A percentile compares a stretch with the other conserved stretches of the same genome.
These are phyloP conservation scores for Leuciscus waleckii DNA, from an alignment of 2,797 vertebrate species.

Conservation along the genomic window DNA sequence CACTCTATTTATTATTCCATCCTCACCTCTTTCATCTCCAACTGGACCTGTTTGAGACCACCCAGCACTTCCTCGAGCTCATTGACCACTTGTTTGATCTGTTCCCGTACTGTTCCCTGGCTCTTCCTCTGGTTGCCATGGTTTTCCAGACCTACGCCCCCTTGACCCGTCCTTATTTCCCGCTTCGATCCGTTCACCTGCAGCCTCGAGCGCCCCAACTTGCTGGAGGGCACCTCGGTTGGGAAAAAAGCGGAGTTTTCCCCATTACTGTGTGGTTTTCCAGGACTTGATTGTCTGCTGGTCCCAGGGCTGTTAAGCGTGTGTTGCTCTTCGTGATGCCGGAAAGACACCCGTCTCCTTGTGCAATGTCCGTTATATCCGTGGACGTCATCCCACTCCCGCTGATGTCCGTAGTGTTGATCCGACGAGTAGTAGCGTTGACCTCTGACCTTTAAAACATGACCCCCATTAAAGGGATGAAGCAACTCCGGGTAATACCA, in stretches of 20 bases:
- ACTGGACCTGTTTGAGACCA: conserved; percentile 83
- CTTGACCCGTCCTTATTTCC: conserved; percentile 10
- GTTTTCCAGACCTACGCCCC: conserved; percentile 37
- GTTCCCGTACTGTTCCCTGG: conserved; percentile 74
- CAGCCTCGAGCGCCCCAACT: conserved; percentile 64
- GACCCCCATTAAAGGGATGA: conserved; percentile 65
- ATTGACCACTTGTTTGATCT: conserved; percentile 83
- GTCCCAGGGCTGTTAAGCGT: conserved; percentile 63
- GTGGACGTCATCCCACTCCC: conserved; percentile 10
- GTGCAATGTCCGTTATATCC: conserved; percentile 71
- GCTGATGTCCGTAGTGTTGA: not conserved
- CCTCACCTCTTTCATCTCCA: conserved; percentile 87
- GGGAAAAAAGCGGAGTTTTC: conserved; percentile 70
- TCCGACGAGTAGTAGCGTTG: conserved; percentile 61
- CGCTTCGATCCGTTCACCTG: not conserved
- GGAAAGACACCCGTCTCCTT: conserved; percentile 52
- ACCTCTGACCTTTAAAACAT: conserved; percentile 76
- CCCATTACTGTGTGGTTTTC: conserved; percentile 69
- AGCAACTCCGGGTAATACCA: conserved; percentile 57
- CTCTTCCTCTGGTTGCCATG: conserved; percentile 65
- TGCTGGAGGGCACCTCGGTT: conserved; percentile 78
- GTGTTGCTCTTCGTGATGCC: conserved; percentile 63
- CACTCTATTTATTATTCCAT: conserved; percentile 1
- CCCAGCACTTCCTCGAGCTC: conserved; percentile 83
- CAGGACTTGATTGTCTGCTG: conserved; percentile 62